phyloP scores from a whole-genome alignment of 2,888 invertebrate species.

The Nephrocerus scutellatus region DNA sequence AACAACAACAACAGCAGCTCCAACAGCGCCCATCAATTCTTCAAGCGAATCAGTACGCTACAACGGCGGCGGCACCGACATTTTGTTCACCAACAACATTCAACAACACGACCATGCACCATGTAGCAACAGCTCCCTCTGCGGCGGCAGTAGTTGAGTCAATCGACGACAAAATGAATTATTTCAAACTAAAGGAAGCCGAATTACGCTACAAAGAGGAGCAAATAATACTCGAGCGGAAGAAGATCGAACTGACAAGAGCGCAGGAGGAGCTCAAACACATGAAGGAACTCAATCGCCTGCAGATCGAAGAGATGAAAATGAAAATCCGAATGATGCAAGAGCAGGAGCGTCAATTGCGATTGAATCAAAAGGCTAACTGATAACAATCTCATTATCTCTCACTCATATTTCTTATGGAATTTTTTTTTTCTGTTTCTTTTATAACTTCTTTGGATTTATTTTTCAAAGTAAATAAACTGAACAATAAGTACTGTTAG shows the following conservation, averaged over 20 bases:
- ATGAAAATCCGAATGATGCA: slow-evolving; percentile 43
- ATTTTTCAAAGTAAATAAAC: too few relatives aligned
- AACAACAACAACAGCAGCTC: slow-evolving; percentile 26
- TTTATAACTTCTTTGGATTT: too few relatives aligned
- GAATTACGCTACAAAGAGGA: slow-evolving; percentile 42
- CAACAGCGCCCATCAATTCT: background rate
- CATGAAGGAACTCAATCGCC: slow-evolving; percentile 39
- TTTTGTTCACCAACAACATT: background rate
- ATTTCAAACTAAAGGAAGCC: slow-evolving; percentile 41
- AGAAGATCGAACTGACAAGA: slow-evolving; percentile 40
- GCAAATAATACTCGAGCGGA: slow-evolving; percentile 39
- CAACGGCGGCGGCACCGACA: slow-evolving; percentile 10
- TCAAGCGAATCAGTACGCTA: background rate
- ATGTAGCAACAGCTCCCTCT: background rate
- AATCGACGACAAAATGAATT: slow-evolving; percentile 41
- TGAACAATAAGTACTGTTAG: too few relatives aligned
- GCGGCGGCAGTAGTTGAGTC: slow-evolving; percentile 17
- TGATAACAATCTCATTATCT: too few relatives aligned
- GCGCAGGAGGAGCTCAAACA: slow-evolving; percentile 43
- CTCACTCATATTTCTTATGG: too few relatives aligned
- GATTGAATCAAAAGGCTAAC: slow-evolving; percentile 31
- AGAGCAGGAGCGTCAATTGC: slow-evolving; percentile 40
- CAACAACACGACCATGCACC: slow-evolving; percentile 2
- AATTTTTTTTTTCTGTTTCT: too few relatives aligned
- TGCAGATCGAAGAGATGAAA: slow-evolving; percentile 41